Base-by-base conservation (phyloP, 2,888 invertebrate species). In the Tetrapedia diversipes region DNA sequence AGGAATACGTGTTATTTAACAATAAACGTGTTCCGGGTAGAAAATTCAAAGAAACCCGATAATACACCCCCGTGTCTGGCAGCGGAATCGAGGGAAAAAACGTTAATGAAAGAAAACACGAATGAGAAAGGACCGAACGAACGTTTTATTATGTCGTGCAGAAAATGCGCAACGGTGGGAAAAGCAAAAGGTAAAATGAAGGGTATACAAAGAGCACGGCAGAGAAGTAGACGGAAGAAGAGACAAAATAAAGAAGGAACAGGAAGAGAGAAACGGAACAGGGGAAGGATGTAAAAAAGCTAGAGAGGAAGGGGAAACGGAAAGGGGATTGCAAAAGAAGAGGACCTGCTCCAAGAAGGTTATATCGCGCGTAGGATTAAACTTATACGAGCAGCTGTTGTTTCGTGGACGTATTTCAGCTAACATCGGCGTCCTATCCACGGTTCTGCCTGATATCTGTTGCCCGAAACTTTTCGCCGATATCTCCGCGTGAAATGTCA, bases 301-400 rank as follows among this genome's bases (percentile, higher is more conserved):
- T 10, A 4, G 6, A 16, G 27, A n/a, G 1, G n/a, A 11, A n/a
- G 11, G 4, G 22, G n/a, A n/a, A n/a, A n/a, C n/a, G n/a, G n/a
- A n/a, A n/a, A n/a, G n/a, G n/a, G n/a, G n/a, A n/a, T 29, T 29
- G 39, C 24, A 56, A 11, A 34, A 72, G 54, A 56, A 66, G 27
- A 71, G 49, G 34, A 54, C n/a, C n/a, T n/a, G 43, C 57, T 65
- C 22, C 54, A 59, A 34, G 67, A 54, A 61, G 78, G 73, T 76
- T 83, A 80, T 82, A 83, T 75, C 67, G 79, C 71, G 53, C 75
- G 70, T 71, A 76, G 76, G 83, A 83, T 83, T 83, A 81, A 83
- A 81, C 77, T 83, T 83, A 81, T 81, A 83, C 82, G 77, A 77
- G 71, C 74, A 71, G 71, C 63, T 78, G 78, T 78, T 83, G 78